Percentiles rank a stretch among this genome's conserved stretches.
phyloP scores from a whole-genome alignment of 2,888 invertebrate genomes.

The Synergus japonicus region DNA sequence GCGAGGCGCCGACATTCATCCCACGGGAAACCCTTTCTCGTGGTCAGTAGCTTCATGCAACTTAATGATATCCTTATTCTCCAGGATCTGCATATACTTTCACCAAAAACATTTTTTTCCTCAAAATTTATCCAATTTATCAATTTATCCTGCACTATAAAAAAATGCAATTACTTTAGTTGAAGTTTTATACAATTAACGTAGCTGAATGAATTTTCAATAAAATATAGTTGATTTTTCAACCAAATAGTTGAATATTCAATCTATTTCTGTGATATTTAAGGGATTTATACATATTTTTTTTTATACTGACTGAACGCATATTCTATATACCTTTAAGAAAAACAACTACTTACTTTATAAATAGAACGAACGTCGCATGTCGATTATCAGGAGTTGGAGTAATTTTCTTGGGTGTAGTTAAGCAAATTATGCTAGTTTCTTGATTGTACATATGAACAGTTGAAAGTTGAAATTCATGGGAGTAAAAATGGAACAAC shows the following conservation, averaged over 20 bases:
- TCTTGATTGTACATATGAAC: background rate
- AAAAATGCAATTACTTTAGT: too few species aligned
- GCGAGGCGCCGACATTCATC: slow-evolving; percentile 54
- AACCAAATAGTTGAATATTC: too few species aligned
- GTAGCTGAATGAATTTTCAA: too few species aligned
- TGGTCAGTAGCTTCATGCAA: slow-evolving; percentile 52
- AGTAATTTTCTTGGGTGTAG: background rate
- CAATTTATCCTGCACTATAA: too few species aligned
- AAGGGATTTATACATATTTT: too few species aligned
- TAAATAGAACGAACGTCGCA: background rate
- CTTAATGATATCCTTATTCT: background rate
- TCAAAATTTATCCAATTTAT: too few species aligned
- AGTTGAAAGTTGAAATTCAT: too few species aligned
- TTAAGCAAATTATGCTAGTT: background rate
- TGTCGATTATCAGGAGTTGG: background rate
- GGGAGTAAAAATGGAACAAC: too few species aligned
- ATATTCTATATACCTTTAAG: background rate
- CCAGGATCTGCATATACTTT: background rate
- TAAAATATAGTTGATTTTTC: too few species aligned
- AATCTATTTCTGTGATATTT: too few species aligned
- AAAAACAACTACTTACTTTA: too few species aligned
- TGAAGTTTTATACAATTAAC: too few species aligned
- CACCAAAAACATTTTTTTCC: background rate
- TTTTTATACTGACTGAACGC: background rate
- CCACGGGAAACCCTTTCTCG: slow-evolving; percentile 52